Base-by-base conservation (phyloP, 2,888 invertebrate species). In the Zygothrica quintamaculata region DNA sequence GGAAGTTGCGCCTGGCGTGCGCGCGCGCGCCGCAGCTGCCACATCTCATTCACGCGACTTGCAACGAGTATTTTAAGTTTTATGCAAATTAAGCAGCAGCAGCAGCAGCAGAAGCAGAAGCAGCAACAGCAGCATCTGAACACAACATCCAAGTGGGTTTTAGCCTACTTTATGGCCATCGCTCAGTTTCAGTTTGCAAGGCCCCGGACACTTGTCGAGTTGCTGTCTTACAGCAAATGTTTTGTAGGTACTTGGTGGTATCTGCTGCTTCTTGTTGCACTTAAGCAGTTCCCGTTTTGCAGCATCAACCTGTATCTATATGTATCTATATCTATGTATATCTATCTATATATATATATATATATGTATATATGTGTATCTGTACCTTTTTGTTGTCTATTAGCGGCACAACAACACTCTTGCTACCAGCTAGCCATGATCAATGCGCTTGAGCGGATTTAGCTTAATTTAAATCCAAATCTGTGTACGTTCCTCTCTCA, bases 1-100 rank as follows among this genome's bases (percentile, higher is more conserved):
- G 82, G 87, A 84, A 84, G 76, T 84, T 80, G 87, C 81, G 84
- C 79, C 80, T 75, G 79, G 81, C 79, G 86, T 81, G 81, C 75
- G 76, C 78, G 77, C 73, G 57, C 59, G 55, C 57, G 73, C 68
- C 72, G 58, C 71, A 71, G 67, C 71, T 72, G 66, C 66, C 71
- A 58, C 51, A 72, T 75, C 79, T 73, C 77, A 84, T 84, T 84
- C 79, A 80, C 84, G 84, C 75, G 72, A 74, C 71, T 51, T 46
- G 47, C 47, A 42, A 36, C 46, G 40, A 57, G 70, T 66, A 75
- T 77, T 80, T 80, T 59, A 57, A 80, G 84, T 84, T 84, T 75
- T 84, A 80, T 80, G 80, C 80, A 80, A 80, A 80, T 80, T 84
- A 84, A 71, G 57, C 57, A 31, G 44, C 44, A 77, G 60, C 64